A percentile compares a stretch with the other conserved stretches of the same genome.
Evolutionary conservation across 2,888 invertebrate species (phyloP).

Genomic region (Aphodius sticticus): DNA sequence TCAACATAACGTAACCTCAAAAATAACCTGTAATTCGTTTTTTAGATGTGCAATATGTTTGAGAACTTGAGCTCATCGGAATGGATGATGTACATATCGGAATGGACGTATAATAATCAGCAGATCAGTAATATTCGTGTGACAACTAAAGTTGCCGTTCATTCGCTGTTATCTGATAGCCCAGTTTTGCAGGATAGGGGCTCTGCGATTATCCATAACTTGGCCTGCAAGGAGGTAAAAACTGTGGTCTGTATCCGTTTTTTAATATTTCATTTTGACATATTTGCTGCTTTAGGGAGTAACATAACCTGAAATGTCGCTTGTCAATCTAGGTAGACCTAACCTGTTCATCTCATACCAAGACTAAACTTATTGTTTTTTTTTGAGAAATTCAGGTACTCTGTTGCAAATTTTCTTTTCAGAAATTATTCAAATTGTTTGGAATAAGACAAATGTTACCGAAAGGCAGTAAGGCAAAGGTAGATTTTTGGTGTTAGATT

Average conservation of each 20-base stretch:
- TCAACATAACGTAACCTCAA: background rate
- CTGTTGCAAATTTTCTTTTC: constrained; percentile 62
- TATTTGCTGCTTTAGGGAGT: background rate
- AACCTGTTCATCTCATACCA: background rate
- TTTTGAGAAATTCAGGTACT: constrained; percentile 48
- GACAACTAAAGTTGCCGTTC: constrained; percentile 91
- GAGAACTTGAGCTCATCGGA: constrained; percentile 89
- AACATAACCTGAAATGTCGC: background rate
- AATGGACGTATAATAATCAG: constrained; percentile 82
- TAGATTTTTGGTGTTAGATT: constrained; percentile 52
- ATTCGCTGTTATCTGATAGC: constrained; percentile 79
- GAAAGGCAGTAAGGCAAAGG: constrained; percentile 70
- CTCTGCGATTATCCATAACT: constrained; percentile 87
- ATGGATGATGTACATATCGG: constrained; percentile 93
- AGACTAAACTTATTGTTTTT: constrained; percentile 14
- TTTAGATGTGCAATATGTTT: constrained; percentile 88
- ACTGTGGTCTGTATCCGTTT: constrained; percentile 87
- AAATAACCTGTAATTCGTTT: constrained; percentile 33
- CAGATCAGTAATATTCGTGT: constrained; percentile 87
- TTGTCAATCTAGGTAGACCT: background rate
- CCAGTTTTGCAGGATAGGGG: constrained; percentile 80
- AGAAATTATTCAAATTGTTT: constrained; percentile 74
- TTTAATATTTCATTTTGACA: constrained; percentile 5
- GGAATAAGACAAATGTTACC: constrained; percentile 70
- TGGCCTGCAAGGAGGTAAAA: constrained; percentile 96